Conservation (phyloP, 2,797 vertebrate genomes). For the Liasis olivaceus region DNA sequence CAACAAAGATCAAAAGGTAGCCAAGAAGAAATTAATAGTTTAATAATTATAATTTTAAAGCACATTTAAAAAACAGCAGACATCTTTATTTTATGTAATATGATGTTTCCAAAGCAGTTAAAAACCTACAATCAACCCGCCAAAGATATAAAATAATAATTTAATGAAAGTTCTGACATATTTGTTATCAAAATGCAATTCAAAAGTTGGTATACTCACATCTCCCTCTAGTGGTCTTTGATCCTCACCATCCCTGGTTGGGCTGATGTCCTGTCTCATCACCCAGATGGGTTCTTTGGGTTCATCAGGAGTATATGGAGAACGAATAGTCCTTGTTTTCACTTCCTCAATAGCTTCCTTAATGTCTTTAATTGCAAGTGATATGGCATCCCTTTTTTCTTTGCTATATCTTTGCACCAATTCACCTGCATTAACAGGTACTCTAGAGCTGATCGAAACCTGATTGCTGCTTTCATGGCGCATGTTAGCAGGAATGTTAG, state of each 20-base stretch:
- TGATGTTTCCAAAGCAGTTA: constrained; percentile 34
- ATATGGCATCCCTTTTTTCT: constrained; percentile 93
- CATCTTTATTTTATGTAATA: background rate
- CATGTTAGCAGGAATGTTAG: constrained; percentile 52
- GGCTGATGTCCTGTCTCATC: constrained; percentile 96
- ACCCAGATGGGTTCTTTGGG: constrained; percentile 98
- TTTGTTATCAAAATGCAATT: background rate
- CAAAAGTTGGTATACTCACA: constrained; percentile 79
- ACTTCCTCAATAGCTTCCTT: constrained; percentile 98
- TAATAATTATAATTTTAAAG: constrained; percentile 5
- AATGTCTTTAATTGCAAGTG: constrained; percentile 96
- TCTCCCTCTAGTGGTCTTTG: constrained; percentile 85
- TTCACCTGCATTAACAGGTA: constrained; percentile 48
- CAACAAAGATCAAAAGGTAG: background rate
- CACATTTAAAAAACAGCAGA: constrained; percentile 19
- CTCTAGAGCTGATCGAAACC: constrained; percentile 55
- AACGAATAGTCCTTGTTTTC: constrained; percentile 94
- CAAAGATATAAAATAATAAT: background rate
- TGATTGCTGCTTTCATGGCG: constrained; percentile 68
- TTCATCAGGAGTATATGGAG: constrained; percentile 95
- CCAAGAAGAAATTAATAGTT: background rate
- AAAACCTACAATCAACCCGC: background rate
- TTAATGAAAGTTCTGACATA: background rate
- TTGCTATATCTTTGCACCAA: constrained; percentile 80
- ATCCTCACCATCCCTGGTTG: constrained; percentile 85